phyloP scores from a whole-genome alignment of 2,797 vertebrate species.

The Xerus rutilus region DNA sequence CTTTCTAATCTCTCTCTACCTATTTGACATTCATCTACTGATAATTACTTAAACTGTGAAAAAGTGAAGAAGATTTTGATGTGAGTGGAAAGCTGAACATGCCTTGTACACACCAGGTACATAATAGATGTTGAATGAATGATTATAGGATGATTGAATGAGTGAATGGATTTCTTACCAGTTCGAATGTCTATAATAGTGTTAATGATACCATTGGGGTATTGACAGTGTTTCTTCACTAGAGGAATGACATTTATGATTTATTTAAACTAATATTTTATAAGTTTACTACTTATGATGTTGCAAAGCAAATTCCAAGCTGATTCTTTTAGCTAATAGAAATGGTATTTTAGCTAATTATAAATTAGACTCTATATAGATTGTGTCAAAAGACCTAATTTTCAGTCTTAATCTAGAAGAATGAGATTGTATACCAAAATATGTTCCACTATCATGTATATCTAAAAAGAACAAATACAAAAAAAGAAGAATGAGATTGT shows the following conservation, averaged over 20 bases:
- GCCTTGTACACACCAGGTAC: background rate
- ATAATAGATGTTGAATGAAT: background rate
- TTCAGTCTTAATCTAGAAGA: background rate
- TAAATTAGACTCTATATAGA: constrained; percentile 20
- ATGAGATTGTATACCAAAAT: background rate
- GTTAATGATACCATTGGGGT: background rate
- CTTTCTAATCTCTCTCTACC: background rate
- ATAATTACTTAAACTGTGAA: constrained; percentile 28
- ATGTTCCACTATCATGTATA: too few species aligned
- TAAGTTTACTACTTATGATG: constrained; percentile 27
- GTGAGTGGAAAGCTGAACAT: background rate
- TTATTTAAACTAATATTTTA: background rate
- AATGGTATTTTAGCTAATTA: constrained; percentile 22
- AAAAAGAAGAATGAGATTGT: background rate
- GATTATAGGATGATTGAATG: background rate
- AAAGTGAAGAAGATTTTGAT: constrained; percentile 21
- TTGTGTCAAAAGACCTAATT: background rate
- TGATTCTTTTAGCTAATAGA: background rate
- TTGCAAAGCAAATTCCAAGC: background rate
- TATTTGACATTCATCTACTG: background rate
- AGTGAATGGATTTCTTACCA: constrained; percentile 25
- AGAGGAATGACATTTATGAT: background rate
- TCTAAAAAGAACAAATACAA: too few species aligned
- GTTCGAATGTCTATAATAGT: background rate
- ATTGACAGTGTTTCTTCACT: background rate